phyloP scores from a whole-genome alignment of 2,113 vertebrate species.

The Larimichthys polyactis region DNA sequence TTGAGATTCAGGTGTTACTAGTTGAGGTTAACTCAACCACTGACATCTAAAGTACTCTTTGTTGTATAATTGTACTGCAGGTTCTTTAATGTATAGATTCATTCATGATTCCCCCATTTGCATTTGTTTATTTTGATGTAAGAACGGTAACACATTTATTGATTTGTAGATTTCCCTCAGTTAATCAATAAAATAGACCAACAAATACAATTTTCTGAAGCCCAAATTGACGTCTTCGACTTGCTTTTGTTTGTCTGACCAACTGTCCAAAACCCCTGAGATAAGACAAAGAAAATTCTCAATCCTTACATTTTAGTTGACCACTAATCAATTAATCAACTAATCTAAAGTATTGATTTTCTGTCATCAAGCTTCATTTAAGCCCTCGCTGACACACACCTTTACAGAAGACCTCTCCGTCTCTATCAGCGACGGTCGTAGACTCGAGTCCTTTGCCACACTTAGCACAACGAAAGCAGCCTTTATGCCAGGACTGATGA shows the following conservation, averaged over 20 bases:
- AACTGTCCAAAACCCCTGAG: neutral
- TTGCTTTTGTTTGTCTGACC: neutral
- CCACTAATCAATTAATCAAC: too few species aligned
- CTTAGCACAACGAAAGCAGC: conserved; percentile 96
- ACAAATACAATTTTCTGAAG: neutral
- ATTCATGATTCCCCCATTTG: neutral
- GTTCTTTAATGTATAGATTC: neutral
- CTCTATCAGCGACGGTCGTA: conserved; percentile 94
- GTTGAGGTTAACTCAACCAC: neutral
- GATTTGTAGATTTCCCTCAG: neutral
- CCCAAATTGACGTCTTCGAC: neutral
- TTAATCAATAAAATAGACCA: too few species aligned
- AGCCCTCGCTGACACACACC: conserved; percentile 78
- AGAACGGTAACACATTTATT: too few species aligned
- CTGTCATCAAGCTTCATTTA: neutral
- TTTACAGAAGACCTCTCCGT: conserved; percentile 98
- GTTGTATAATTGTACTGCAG: neutral
- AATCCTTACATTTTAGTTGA: neutral
- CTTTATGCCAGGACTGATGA: conserved; percentile 94
- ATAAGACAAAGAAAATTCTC: neutral
- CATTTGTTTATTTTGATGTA: too few species aligned
- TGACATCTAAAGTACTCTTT: neutral
- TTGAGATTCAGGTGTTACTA: neutral
- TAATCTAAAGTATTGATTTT: neutral
- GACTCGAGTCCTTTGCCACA: conserved; percentile 97